Base-by-base conservation (phyloP, 2,797 vertebrate species). In the Denticeps clupeoides region DNA sequence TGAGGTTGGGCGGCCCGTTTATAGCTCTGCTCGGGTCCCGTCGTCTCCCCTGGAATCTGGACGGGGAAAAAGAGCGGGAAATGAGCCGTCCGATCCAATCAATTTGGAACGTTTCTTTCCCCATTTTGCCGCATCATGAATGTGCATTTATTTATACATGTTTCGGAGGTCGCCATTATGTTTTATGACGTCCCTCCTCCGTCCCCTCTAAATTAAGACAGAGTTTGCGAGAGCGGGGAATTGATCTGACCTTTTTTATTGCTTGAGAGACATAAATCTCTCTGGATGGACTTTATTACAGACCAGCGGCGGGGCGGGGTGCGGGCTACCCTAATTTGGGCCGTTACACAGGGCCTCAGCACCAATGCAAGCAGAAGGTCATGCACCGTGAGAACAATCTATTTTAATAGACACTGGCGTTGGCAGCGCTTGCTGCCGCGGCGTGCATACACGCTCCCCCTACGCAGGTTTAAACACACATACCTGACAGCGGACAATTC, bases 201-300 rank as follows among this genome's bases (percentile, higher is more conserved):
- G 16, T 5, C 5, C 41, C 40, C 19, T 56, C 58, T 66, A 76
- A 82, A 82, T 77, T 61, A 79, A 79, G 75, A 81, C 67, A 56
- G 57, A 79, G 73, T 33, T 53, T 55, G 52, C 15, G 41, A 49
- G 55, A 49, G 57, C 50, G 51, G n/a, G 59, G 51, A 76, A 81
- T 77, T 79, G 76, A 82, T 82, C 65, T 75, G 78, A 82, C 78
- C 78, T 83, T 82, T 82, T 46, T 59, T 51, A 43, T 44, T 27
- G 27, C 49, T 42, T 51, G 53, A 64, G 59, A 49, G 65, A 69
- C 75, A 77, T 78, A 73, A 77, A 78, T 81, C 69, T 73, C 59
- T 55, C 54, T n/a, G 47, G 50, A 60, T 76, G 63, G 67, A 51
- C 66, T 76, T 71, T 68, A 72, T 78, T 81, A 73, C 60, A 21